phyloP scores from a whole-genome alignment of 2,888 invertebrate genomes.

The Lasioglossum lativentre region DNA sequence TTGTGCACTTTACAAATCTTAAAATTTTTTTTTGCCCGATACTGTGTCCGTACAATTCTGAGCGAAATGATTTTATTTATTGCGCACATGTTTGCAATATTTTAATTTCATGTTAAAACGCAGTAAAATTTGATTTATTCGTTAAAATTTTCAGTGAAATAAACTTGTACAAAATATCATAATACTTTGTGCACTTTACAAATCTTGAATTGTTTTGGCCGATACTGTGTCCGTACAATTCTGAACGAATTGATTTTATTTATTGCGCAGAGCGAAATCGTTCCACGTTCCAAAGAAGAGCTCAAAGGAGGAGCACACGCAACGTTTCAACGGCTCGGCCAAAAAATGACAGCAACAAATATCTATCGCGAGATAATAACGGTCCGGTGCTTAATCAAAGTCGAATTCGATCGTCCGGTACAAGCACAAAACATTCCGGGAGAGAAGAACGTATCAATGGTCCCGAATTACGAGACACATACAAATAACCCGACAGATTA shows the following conservation, averaged over 20 bases:
- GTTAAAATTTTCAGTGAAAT: background rate
- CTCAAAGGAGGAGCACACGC: background rate
- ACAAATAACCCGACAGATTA: conserved; percentile 36
- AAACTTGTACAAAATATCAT: background rate
- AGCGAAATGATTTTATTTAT: too few relatives aligned
- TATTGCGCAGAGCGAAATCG: background rate
- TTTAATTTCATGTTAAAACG: background rate
- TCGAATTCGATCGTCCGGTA: conserved; percentile 4
- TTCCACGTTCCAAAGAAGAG: background rate
- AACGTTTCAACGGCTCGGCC: background rate
- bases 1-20: too few relatives aligned
- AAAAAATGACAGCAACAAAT: background rate
- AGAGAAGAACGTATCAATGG: conserved; percentile 40
- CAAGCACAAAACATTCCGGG: conserved; percentile 23
- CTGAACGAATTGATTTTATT: background rate
- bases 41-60: too few relatives aligned
- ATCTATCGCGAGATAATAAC: conserved; percentile 33
- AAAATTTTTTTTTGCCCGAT: too few relatives aligned
- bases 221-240: background rate
- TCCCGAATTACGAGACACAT: conserved; percentile 35
- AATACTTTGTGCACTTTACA: background rate
- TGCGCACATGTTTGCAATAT: too few relatives aligned
- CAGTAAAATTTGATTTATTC: background rate
- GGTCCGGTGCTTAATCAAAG: conserved; percentile 33
- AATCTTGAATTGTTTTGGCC: background rate